These are phyloP conservation scores for Diploptera punctata DNA, from an alignment of 2,888 invertebrate species.

Conservation along the genomic window DNA sequence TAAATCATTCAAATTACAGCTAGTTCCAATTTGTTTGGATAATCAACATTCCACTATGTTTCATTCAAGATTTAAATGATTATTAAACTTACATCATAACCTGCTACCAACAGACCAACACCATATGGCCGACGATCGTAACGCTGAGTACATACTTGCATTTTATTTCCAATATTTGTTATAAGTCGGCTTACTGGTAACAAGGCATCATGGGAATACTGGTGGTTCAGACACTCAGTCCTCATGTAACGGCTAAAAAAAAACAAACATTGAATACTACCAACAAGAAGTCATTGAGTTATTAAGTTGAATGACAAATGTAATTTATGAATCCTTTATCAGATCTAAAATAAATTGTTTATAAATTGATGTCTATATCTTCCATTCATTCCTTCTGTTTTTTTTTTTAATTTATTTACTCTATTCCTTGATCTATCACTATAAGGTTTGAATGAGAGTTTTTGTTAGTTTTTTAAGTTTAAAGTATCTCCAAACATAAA, in stretches of 20 bases:
- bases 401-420: no score
- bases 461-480: no score
- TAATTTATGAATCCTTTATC: background rate
- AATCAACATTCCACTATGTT: no score
- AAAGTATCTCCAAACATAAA: no score
- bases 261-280: background rate
- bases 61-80: no score
- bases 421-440: no score
- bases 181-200: slow-evolving; percentile 90
- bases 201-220: slow-evolving; percentile 87
- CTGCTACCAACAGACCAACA: slow-evolving; percentile 96
- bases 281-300: background rate
- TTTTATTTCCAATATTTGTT: slow-evolving; percentile 87
- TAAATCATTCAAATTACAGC: no score
- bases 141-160: slow-evolving; percentile 96
- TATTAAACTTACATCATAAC: slow-evolving; percentile 94
- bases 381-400: no score
- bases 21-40: no score
- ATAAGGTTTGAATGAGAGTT: background rate
- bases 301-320: background rate
- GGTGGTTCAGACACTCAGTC: slow-evolving; percentile 93
- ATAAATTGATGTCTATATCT: background rate
- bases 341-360: background rate
- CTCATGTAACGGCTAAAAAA: slow-evolving; percentile 88
- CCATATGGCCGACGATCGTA: slow-evolving; percentile 98